Base-by-base conservation (phyloP, 2,888 invertebrate species). In the Euzophera pinguis region DNA sequence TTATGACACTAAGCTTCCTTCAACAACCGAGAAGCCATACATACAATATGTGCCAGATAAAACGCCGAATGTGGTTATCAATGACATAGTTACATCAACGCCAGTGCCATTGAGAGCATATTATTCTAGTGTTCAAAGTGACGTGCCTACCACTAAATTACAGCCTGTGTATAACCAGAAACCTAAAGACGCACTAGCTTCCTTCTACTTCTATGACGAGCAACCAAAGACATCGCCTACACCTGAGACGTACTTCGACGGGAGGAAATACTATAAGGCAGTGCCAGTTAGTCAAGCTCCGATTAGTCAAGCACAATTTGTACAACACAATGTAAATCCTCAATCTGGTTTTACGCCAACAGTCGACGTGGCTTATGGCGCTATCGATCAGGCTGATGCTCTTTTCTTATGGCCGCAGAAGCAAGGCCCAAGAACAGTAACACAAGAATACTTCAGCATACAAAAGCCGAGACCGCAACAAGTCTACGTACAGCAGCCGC, bases 171-270 rank as follows among this genome's bases (percentile, higher is more conserved):
- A 83, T 56, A 82, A 75, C 60, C 81, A 79, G 34, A 83, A 86
- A 64, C 83, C 84, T 37, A 84, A 77, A 60, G 81, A 86, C 64
- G 84, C 86, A 39, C 76, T 91, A 50, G 91, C 93, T 0, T 93
- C 94, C 6, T 94, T 92, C 75, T 94, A 92, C 65, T 94, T 93
- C 68, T 94, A 93, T 63, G 93, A 94, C 57, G 94, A 94, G 69
- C 89, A 91, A 61, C 85, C 89, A 0, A 86, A 88, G 62, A 88
- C 91, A 8, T 91, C 92, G 16, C 92, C 92, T 9, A 81, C 91
- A 22, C 92, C 93, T 0, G 84, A 91, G 50, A 80, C 89, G 1
- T 90, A 75, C 65, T 90, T 81, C 59, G 89, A 90, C 57, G 87
- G 88, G 37, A 77, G 85, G 54, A 84, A 90, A 63, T 89, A 85